phyloP scores from a whole-genome alignment of 2,797 vertebrate genomes.

The Paratrypauchen microcephalus region DNA sequence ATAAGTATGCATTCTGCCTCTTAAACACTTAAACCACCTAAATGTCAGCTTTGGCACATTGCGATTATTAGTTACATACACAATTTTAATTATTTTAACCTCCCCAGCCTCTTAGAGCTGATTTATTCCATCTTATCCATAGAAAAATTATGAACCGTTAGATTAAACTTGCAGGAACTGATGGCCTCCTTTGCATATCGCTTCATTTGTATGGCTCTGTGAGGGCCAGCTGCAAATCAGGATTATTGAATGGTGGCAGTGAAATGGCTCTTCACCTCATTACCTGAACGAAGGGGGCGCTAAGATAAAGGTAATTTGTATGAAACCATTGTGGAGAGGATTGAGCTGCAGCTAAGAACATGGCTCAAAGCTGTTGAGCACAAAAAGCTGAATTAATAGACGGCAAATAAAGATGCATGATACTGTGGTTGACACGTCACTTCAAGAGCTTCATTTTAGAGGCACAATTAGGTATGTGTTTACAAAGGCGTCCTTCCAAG shows the following conservation, averaged over 20 bases:
- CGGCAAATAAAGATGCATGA: background rate
- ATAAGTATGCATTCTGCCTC: slow-evolving; percentile 36
- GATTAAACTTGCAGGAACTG: slow-evolving; percentile 26
- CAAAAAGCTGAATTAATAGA: background rate
- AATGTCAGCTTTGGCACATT: slow-evolving; percentile 10
- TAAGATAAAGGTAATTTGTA: slow-evolving; percentile 13
- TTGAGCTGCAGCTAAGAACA: background rate
- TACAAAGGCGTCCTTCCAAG: too few species aligned
- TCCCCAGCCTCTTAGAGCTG: slow-evolving; percentile 16
- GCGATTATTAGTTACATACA: slow-evolving; percentile 19
- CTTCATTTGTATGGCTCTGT: slow-evolving; percentile 6
- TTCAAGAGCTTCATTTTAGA: background rate
- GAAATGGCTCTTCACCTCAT: slow-evolving; percentile 21
- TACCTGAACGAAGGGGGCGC: slow-evolving; percentile 12
- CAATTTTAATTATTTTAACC: slow-evolving; percentile 22
- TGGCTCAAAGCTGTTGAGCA: background rate
- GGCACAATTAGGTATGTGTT: background rate
- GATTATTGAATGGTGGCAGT: slow-evolving; percentile 18
- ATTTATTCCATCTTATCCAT: slow-evolving; percentile 15
- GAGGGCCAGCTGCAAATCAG: slow-evolving; percentile 13
- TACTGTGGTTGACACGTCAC: background rate
- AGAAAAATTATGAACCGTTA: slow-evolving; percentile 17
- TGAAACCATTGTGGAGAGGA: slow-evolving; percentile 2
- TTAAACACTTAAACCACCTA: slow-evolving; percentile 28
- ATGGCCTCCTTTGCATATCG: background rate